These are phyloP conservation scores for Steinernema feltiae DNA, from an alignment of 1,140 invertebrate genomes.

Conservation along the genomic window DNA sequence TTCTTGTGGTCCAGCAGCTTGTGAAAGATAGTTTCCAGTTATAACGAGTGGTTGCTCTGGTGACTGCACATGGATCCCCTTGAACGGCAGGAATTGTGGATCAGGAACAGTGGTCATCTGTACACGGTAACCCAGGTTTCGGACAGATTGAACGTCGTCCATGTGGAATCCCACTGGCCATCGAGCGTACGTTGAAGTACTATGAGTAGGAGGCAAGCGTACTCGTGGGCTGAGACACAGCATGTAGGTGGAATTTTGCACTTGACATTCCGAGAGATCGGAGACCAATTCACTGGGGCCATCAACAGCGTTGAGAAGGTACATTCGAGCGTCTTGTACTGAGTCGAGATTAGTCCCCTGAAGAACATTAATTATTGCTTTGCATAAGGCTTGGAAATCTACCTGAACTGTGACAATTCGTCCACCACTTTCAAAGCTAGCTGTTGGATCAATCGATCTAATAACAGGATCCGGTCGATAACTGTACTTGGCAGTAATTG, in stretches of 20 bases:
- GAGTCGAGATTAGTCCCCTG: constrained; percentile 48
- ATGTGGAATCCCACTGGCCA: constrained; percentile 73
- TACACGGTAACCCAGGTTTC: constrained; percentile 76
- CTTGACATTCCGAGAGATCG: constrained; percentile 65
- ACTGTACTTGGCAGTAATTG: constrained; percentile 64
- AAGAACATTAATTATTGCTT: constrained; percentile 7
- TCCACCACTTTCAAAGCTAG: constrained; percentile 69
- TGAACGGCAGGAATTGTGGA: constrained; percentile 81
- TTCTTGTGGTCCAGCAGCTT: constrained; percentile 45
- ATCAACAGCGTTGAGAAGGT: constrained; percentile 36
- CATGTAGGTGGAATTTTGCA: constrained; percentile 82
- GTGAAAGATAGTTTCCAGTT: constrained; percentile 64
- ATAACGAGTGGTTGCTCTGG: constrained; percentile 91
- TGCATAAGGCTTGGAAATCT: not conserved
- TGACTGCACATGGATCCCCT: constrained; percentile 70
- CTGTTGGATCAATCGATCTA: constrained; percentile 55
- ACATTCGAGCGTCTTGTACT: constrained; percentile 42
- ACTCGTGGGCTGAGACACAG: constrained; percentile 85
- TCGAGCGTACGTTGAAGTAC: constrained; percentile 28
- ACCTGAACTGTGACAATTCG: constrained; percentile 71
- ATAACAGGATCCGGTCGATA: constrained; percentile 88
- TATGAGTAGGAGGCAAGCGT: constrained; percentile 58
- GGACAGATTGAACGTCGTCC: constrained; percentile 83
- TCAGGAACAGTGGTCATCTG: constrained; percentile 82
- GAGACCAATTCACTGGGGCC: constrained; percentile 43